These are phyloP conservation scores for Sebastes hopkinsi DNA, from an alignment of 2,797 vertebrate species.

Conservation along the genomic window DNA sequence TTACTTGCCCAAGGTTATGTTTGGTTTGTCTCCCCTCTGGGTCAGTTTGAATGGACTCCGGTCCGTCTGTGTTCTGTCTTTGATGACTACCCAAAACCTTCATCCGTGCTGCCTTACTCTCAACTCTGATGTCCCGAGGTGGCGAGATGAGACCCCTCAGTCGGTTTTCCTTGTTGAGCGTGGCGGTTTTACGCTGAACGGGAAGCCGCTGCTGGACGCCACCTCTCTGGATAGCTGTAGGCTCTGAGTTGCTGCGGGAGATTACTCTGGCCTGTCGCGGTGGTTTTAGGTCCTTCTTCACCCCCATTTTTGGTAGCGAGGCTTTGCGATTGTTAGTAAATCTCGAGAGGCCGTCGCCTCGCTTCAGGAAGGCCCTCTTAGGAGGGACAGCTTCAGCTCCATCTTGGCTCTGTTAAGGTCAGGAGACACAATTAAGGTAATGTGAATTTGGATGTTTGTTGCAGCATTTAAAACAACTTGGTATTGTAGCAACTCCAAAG, in stretches of 20 bases:
- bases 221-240: slow-evolving; percentile 61
- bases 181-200: slow-evolving; percentile 85
- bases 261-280: slow-evolving; percentile 20
- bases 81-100: slow-evolving; percentile 77
- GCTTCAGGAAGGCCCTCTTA: slow-evolving; percentile 90
- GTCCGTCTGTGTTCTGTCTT: slow-evolving; percentile 67
- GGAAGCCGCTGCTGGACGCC: slow-evolving; percentile 56
- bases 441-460: background rate
- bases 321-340: slow-evolving; percentile 82
- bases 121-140: slow-evolving; percentile 51
- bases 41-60: background rate
- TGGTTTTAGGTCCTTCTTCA: slow-evolving; percentile 34
- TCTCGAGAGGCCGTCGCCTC: slow-evolving; percentile 90
- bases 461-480: background rate
- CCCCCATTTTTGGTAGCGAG: slow-evolving; percentile 55
- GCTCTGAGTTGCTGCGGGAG: slow-evolving; percentile 70
- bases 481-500: background rate
- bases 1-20: background rate
- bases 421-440: background rate
- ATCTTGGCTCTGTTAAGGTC: slow-evolving; percentile 39
- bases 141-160: slow-evolving; percentile 43
- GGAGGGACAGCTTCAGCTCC: slow-evolving; percentile 37
- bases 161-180: slow-evolving; percentile 81
- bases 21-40: background rate
- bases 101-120: slow-evolving; percentile 50